Conservation (phyloP, 2,113 vertebrate species). For the Agelaius tricolor region DNA sequence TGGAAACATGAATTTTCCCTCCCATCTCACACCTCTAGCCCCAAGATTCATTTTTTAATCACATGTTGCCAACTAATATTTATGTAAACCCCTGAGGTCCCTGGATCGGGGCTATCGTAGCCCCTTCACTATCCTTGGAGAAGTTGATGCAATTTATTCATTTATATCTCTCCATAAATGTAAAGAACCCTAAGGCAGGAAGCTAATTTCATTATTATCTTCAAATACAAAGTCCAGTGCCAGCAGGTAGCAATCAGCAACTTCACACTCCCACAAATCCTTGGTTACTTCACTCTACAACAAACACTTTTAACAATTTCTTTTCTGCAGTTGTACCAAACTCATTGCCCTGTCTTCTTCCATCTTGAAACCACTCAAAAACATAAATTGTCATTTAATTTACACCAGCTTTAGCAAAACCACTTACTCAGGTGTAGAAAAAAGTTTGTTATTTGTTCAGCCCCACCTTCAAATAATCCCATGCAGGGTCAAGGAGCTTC, state of each 20-base stretch:
- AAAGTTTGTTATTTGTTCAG: not conserved
- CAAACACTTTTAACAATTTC: not conserved
- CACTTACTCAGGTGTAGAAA: not conserved
- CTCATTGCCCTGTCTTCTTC: not conserved
- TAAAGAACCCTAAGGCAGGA: not conserved
- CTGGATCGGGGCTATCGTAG: not conserved
- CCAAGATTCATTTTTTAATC: not conserved
- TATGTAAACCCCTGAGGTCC: not conserved
- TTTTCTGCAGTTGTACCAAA: not conserved
- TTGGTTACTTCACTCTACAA: not conserved
- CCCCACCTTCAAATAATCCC: not conserved
- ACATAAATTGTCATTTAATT: not conserved
- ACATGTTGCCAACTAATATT: not conserved
- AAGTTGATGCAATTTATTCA: not conserved
- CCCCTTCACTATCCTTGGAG: not conserved
- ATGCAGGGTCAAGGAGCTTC: not conserved
- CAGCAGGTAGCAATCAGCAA: conserved; percentile 29
- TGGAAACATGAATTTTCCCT: not conserved
- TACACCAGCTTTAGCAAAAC: not conserved
- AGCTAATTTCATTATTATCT: not conserved
- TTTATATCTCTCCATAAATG: conserved; percentile 1
- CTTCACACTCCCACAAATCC: not conserved
- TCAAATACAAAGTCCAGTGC: not conserved
- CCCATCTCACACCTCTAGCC: rapidly evolving
- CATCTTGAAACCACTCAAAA: not conserved